Evolutionary conservation across 2,113 vertebrate species (phyloP), one percentile per base, ranked within the genome.

Genomic region (Oplegnathus fasciatus): DNA sequence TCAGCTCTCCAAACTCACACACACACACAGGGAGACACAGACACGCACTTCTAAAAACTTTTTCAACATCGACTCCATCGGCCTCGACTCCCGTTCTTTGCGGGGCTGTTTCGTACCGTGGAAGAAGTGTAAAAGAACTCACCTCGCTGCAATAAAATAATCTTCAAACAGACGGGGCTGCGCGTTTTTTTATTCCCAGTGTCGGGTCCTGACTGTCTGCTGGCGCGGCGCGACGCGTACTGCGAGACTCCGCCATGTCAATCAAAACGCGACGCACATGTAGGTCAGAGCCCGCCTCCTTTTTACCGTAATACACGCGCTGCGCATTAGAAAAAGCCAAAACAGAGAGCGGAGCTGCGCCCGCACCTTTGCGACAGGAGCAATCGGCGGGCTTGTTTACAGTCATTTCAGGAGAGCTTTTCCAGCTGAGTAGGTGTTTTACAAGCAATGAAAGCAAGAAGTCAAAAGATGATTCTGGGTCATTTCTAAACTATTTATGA

Each of bases 181-280:
- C 86, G 91, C 84, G 86, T 90, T 93, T 90, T 92, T 92, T 93
- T 87, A 93, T 91, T 94, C 92, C 93, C 94, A 93, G 94, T 91
- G 83, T 91, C 93, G 87, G 89, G 65, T 91, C 90, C 83, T 83
- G 92, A 92, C 92, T 93, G 93, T 94, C 91, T 94, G 93, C 93
- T 95, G 90, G 92, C 90, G 89, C 93, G 91, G 90, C 92, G 90
- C 87, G 73, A 90, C 84, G 90, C 90, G 88, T 78, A 93, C 94
- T 95, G 92, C 50, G 83, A 94, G 89, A 93, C 92, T 95, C 92
- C 93, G 91, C 93, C 93, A 94, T 95, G 94, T 94, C 94, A 95
- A 94, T 95, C 93, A 95, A 92, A 94, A 68, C 30, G 84, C 92
- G 75, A 93, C 91, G 89, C 94, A 94, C 94, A 95, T 95, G 94